Conservation (phyloP, 1,140 invertebrate species). For the Bombus breviceps region DNA sequence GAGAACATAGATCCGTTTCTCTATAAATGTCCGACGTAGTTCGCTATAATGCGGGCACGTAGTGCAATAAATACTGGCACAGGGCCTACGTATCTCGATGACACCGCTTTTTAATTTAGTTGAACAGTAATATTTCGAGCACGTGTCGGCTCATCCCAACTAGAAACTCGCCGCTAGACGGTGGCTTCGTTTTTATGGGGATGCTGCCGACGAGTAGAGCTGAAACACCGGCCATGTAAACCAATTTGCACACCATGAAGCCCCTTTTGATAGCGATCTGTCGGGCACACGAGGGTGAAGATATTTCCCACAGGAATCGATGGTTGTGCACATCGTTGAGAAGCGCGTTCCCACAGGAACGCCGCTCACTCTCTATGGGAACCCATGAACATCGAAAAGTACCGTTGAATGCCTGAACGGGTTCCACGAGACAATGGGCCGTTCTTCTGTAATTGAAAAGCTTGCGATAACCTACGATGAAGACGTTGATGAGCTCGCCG, state of each 20-base stretch:
- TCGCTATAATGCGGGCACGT: not conserved
- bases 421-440: conserved; percentile 69
- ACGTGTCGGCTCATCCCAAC: conserved; percentile 49
- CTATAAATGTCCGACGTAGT: not conserved
- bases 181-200: conserved; percentile 56
- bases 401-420: conserved; percentile 66
- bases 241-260: conserved; percentile 80
- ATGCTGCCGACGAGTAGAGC: conserved; percentile 25
- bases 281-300: conserved; percentile 64
- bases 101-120: conserved; percentile 57
- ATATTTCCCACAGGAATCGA: conserved; percentile 81
- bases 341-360: conserved; percentile 77
- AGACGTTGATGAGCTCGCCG: conserved; percentile 35
- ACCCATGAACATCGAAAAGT: conserved; percentile 60
- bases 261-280: conserved; percentile 71
- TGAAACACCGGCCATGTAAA: conserved; percentile 76
- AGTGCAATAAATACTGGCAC: conserved; percentile 24
- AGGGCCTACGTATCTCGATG: not conserved
- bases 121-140: conserved; percentile 28
- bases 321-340: conserved; percentile 58
- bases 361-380: conserved; percentile 69
- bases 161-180: conserved; percentile 25
- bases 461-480: conserved; percentile 37
- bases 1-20: not conserved
- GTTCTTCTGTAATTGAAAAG: conserved; percentile 72